A percentile compares a stretch with the other conserved stretches of the same genome.
Conservation (phyloP, 1,140 invertebrate genomes). For the Leucophenga varia region DNA sequence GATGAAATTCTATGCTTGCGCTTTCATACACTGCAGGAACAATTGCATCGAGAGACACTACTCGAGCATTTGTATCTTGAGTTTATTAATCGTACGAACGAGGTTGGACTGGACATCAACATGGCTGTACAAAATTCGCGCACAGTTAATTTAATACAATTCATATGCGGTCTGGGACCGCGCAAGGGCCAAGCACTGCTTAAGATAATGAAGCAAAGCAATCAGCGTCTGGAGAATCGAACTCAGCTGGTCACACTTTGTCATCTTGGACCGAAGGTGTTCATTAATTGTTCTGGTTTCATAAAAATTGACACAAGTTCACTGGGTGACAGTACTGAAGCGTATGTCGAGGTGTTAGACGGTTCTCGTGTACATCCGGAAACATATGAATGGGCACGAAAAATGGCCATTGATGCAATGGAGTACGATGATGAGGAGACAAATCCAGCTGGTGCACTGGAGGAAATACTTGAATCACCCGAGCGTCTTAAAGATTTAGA, state of each 20-base stretch:
- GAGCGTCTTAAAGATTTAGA: constrained; percentile 95
- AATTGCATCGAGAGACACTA: constrained; percentile 82
- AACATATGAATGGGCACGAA: constrained; percentile 98
- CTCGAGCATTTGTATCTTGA: constrained; percentile 83
- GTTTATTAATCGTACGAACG: constrained; percentile 93
- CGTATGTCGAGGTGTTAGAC: constrained; percentile 95
- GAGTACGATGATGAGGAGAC: constrained; percentile 97
- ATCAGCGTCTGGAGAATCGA: constrained; percentile 90
- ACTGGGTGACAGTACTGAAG: constrained; percentile 89
- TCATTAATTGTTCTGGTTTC: constrained; percentile 99
- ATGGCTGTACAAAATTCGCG: constrained; percentile 84
- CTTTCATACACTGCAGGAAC: constrained; percentile 88
- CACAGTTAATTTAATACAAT: constrained; percentile 90
- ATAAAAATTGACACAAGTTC: constrained; percentile 98
- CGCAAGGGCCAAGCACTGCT: constrained; percentile 90
- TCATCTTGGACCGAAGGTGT: constrained; percentile 97
- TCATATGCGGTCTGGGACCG: constrained; percentile 95
- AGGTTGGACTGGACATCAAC: constrained; percentile 99
- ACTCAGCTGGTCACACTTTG: constrained; percentile 93
- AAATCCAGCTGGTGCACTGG: constrained; percentile 93
- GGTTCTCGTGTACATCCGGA: constrained; percentile 98
- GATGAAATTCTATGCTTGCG: constrained; percentile 94
- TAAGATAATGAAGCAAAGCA: constrained; percentile 89
- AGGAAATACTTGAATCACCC: constrained; percentile 95
- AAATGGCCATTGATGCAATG: constrained; percentile 99